Evolutionary conservation across 2,888 invertebrate genomes (phyloP).

Genomic region (Chrysolina haemoptera): DNA sequence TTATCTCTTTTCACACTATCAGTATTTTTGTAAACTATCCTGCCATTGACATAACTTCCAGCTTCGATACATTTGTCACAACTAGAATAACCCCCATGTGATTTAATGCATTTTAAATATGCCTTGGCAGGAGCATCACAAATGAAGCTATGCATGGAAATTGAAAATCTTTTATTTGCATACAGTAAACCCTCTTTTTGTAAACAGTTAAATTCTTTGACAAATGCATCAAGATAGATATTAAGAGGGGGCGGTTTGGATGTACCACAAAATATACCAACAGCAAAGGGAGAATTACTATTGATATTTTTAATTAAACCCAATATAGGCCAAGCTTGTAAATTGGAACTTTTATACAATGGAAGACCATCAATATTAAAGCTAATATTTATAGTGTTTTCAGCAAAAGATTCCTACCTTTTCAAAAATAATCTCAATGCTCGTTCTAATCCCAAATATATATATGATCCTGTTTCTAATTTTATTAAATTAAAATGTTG

Average conservation of each 20-base stretch:
- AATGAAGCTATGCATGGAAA: constrained; percentile 30
- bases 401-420: constrained; percentile 7
- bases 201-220: constrained; percentile 32
- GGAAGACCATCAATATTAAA: constrained; percentile 40
- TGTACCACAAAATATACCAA: constrained; percentile 37
- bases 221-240: constrained; percentile 31
- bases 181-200: constrained; percentile 26
- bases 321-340: constrained; percentile 38
- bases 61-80: constrained; percentile 34
- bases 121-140: constrained; percentile 40
- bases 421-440: constrained; percentile 5
- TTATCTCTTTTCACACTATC: constrained; percentile 11
- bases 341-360: constrained; percentile 34
- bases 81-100: constrained; percentile 35
- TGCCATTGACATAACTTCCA: constrained; percentile 30
- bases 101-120: constrained; percentile 38
- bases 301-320: constrained; percentile 35
- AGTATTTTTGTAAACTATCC: constrained; percentile 20
- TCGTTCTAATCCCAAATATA: constrained; percentile 24
- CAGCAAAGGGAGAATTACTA: constrained; percentile 31
- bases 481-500: constrained; percentile 13
- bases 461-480: constrained; percentile 24
- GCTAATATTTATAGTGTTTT: constrained; percentile 13
- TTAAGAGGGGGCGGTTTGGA: constrained; percentile 31
- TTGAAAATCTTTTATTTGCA: constrained; percentile 26